These are phyloP conservation scores for Drosophila sp. DNA, from an alignment of 1,140 invertebrate genomes.

Conservation along the genomic window DNA sequence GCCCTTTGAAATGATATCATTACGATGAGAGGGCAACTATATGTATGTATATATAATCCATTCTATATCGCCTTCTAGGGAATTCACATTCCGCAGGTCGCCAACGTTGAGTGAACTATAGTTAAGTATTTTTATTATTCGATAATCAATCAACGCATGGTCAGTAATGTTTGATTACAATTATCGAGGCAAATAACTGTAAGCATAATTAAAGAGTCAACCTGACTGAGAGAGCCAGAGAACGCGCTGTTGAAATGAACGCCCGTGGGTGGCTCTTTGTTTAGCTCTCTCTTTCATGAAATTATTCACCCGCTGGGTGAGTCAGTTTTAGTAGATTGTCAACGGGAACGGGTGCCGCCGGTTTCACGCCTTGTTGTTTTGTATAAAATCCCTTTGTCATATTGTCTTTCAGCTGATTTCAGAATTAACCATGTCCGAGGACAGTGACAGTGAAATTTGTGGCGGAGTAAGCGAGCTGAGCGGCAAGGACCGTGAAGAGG, in stretches of 20 bases:
- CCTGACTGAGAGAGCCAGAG: neutral
- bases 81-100: too few species aligned
- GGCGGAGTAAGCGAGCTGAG: conserved; percentile 30
- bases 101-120: too few species aligned
- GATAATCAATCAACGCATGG: neutral
- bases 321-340: conserved; percentile 7
- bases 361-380: neutral
- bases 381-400: neutral
- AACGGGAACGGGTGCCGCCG: neutral
- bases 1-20: too few species aligned
- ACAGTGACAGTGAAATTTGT: neutral
- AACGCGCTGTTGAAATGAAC: neutral
- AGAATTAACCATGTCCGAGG: conserved; percentile 21
- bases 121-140: neutral
- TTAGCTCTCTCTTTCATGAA: neutral
- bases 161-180: neutral
- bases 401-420: neutral
- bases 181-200: neutral
- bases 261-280: neutral
- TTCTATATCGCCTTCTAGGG: too few species aligned
- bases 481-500: conserved; percentile 28
- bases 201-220: neutral
- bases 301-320: neutral
- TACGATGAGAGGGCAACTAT: too few species aligned
- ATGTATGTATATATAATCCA: too few species aligned